Evolutionary conservation across 2,113 vertebrate species (phyloP).

Genomic region (Chionomys nivalis): DNA sequence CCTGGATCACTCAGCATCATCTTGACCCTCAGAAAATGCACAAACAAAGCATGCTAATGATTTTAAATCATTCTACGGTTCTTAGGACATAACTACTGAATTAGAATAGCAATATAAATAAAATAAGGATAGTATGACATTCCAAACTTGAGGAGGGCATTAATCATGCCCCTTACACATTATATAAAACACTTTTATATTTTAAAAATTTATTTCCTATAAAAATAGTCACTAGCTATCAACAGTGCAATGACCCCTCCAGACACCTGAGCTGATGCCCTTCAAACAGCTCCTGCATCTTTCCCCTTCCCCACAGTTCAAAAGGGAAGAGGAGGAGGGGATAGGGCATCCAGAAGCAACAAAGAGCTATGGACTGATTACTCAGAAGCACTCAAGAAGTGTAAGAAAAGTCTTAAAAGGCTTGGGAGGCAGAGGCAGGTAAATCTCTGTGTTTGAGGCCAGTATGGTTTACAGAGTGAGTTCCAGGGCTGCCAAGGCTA

Average conservation of each 20-base stretch:
- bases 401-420: background rate
- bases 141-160: background rate
- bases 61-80: background rate
- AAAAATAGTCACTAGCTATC: conserved; percentile 17
- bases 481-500: background rate
- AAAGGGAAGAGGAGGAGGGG: background rate
- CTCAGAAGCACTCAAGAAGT: background rate
- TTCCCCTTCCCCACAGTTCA: background rate
- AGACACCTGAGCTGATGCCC: background rate
- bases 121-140: background rate
- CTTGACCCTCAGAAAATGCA: background rate
- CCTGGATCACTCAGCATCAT: background rate
- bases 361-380: background rate
- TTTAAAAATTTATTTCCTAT: conserved; percentile 40
- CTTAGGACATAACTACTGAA: background rate
- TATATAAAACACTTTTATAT: background rate
- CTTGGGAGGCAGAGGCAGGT: background rate
- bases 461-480: background rate
- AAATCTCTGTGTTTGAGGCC: background rate
- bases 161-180: background rate
- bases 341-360: background rate
- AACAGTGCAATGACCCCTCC: background rate
- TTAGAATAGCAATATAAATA: conserved; percentile 13
- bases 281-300: background rate
- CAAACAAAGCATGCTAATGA: background rate